These are phyloP conservation scores for Coelogynopora nodosa DNA, from an alignment of 2,888 invertebrate species.

Conservation along the genomic window DNA sequence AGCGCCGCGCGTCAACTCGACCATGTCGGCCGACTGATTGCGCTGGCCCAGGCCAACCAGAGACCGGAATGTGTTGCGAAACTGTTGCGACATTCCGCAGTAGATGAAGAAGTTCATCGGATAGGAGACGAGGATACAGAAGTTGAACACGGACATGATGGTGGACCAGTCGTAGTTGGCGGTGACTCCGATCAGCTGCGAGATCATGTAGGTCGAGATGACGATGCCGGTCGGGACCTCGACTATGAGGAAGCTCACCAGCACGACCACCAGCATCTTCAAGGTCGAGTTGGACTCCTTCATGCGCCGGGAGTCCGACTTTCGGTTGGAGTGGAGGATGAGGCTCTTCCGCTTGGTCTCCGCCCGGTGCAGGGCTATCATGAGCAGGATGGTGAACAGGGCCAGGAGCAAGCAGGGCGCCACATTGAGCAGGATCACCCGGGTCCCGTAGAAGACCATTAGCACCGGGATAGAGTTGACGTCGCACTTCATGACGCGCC, in stretches of 20 bases:
- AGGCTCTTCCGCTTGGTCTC: slow-evolving; percentile 73
- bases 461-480: slow-evolving; percentile 68
- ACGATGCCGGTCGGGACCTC: slow-evolving; percentile 63
- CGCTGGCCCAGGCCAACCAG: background rate
- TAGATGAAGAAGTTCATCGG: slow-evolving; percentile 91
- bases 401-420: slow-evolving; percentile 83
- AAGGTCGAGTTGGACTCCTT: slow-evolving; percentile 58
- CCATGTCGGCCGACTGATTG: background rate
- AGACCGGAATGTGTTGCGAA: slow-evolving; percentile 76
- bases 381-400: slow-evolving; percentile 79
- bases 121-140: slow-evolving; percentile 83
- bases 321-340: slow-evolving; percentile 10
- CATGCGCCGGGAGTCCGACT: slow-evolving; percentile 4
- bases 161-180: slow-evolving; percentile 50
- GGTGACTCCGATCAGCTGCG: slow-evolving; percentile 50
- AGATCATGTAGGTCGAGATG: slow-evolving; percentile 72
- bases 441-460: slow-evolving; percentile 72
- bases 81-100: slow-evolving; percentile 89
- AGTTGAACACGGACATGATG: slow-evolving; percentile 67
- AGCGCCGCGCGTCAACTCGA: background rate
- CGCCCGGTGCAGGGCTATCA: slow-evolving; percentile 78
- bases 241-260: slow-evolving; percentile 63
- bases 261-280: slow-evolving; percentile 62
- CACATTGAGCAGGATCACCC: slow-evolving; percentile 84
- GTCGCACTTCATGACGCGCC: slow-evolving; percentile 22